Evolutionary conservation across 2,888 invertebrate genomes (phyloP).

Genomic region (Ceraclea dissimilis): DNA sequence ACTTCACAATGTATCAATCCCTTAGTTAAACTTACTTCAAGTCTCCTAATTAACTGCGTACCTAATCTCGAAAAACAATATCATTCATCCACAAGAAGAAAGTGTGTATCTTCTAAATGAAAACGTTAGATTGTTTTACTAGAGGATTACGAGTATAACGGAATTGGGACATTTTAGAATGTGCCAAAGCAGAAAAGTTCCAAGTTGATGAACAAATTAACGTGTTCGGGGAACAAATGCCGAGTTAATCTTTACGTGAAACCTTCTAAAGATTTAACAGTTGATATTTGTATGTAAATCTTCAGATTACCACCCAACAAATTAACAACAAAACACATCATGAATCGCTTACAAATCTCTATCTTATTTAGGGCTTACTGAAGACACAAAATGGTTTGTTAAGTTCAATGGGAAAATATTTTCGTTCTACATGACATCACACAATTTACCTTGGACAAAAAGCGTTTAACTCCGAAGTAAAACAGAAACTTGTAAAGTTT

Average conservation of each 20-base stretch:
- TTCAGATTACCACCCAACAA: background rate
- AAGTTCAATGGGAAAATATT: background rate
- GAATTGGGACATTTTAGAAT: too few species aligned
- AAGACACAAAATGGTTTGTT: background rate
- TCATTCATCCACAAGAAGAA: too few species aligned
- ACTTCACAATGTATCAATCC: too few species aligned
- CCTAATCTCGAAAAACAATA: too few species aligned
- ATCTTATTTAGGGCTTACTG: background rate
- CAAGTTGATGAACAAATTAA: background rate
- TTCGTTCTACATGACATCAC: constrained; percentile 2
- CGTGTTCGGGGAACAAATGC: background rate
- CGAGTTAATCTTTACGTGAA: background rate
- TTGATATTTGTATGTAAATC: constrained; percentile 1
- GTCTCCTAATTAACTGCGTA: too few species aligned
- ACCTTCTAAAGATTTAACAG: background rate
- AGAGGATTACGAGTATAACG: too few species aligned
- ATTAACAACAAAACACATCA: background rate
- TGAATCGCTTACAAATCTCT: background rate
- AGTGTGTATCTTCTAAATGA: too few species aligned
- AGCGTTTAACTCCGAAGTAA: constrained; percentile 5
- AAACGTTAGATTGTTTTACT: too few species aligned
- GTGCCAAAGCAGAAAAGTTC: background rate
- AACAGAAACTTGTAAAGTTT: constrained; percentile 3
- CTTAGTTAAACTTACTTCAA: too few species aligned
- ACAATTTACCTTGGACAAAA: constrained; percentile 6